Percentiles rank a stretch among this genome's conserved stretches.
phyloP scores from a whole-genome alignment of 2,113 vertebrate genomes.

The Platysteira castanea region DNA sequence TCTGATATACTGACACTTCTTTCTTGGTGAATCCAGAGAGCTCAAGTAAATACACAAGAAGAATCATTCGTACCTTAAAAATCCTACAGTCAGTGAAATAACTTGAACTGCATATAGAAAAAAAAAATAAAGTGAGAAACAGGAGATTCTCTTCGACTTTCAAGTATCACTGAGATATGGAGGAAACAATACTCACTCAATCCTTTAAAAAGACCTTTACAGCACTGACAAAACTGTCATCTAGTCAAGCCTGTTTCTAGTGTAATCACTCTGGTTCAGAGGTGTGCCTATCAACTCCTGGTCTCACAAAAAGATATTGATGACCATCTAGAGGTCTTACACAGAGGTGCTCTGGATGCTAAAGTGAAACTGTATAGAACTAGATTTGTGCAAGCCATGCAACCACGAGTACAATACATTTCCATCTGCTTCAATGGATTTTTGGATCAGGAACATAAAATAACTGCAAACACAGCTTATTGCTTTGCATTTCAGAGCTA shows the following conservation, averaged over 20 bases:
- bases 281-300: background rate
- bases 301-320: background rate
- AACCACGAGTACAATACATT: background rate
- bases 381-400: background rate
- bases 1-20: background rate
- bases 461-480: background rate
- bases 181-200: background rate
- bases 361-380: background rate
- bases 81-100: background rate
- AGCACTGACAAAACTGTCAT: background rate
- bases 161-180: background rate
- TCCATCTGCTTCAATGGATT: background rate
- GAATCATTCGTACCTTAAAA: background rate
- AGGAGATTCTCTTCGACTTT: background rate
- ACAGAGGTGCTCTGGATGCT: background rate
- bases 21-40: background rate
- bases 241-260: background rate
- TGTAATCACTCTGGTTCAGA: background rate
- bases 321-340: background rate
- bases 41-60: background rate
- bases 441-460: background rate
- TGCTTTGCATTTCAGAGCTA: background rate
- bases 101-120: background rate
- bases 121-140: background rate
- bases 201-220: background rate